These are phyloP conservation scores for Petromus typicus DNA, from an alignment of 2,113 vertebrate species.

Conservation along the genomic window DNA sequence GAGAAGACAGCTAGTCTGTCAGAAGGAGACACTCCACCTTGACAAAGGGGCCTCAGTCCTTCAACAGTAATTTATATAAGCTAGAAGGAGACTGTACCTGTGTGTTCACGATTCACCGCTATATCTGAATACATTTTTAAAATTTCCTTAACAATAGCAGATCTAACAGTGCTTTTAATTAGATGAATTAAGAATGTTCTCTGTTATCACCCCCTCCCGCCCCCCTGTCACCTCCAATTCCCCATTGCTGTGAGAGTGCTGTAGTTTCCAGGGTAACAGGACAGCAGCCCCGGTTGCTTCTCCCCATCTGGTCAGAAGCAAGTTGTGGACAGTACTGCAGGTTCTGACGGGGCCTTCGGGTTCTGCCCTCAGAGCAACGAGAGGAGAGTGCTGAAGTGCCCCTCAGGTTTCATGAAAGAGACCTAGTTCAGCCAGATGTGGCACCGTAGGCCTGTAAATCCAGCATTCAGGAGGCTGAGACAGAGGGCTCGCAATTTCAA, in stretches of 20 bases:
- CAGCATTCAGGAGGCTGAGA: neutral
- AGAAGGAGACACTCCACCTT: constrained; percentile 28
- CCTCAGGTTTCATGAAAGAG: neutral
- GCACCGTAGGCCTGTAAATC: neutral
- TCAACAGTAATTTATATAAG: constrained; percentile 50
- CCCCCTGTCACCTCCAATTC: constrained; percentile 77
- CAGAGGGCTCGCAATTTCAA: neutral
- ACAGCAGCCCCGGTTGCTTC: constrained; percentile 21
- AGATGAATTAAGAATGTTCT: constrained; percentile 81
- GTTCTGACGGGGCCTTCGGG: neutral
- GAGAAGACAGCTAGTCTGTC: neutral
- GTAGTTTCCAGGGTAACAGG: constrained; percentile 83
- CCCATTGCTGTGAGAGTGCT: constrained; percentile 67
- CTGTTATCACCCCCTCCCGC: constrained; percentile 66
- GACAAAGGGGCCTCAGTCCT: neutral
- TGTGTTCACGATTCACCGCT: constrained; percentile 53
- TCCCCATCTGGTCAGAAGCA: constrained; percentile 49
- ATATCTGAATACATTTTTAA: constrained; percentile 68
- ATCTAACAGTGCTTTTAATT: constrained; percentile 78
- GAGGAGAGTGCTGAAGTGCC: neutral
- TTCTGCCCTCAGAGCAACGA: neutral
- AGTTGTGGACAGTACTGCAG: neutral
- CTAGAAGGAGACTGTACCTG: constrained; percentile 16
- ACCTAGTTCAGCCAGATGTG: neutral
- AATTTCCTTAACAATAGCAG: constrained; percentile 77